A percentile compares a stretch with the other conserved stretches of the same genome.
These are phyloP conservation scores for Mandrillus leucophaeus DNA, from an alignment of 2,113 vertebrate species.

Conservation along the genomic window DNA sequence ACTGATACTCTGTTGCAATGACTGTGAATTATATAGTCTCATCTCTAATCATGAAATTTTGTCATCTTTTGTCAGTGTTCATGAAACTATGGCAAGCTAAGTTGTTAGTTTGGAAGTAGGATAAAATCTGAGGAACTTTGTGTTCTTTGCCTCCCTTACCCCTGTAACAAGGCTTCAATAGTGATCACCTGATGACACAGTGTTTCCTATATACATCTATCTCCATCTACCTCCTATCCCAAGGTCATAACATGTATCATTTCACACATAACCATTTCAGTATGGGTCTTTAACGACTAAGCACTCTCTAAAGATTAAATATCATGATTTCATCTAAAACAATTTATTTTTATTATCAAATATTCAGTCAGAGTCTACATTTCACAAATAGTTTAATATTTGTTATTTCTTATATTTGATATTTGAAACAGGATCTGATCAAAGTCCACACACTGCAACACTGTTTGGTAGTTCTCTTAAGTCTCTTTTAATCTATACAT, in stretches of 20 bases:
- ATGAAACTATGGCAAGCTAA: background rate
- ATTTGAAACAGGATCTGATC: background rate
- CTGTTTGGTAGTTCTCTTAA: background rate
- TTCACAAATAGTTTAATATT: background rate
- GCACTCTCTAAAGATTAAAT: background rate
- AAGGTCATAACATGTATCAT: background rate
- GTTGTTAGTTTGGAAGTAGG: background rate
- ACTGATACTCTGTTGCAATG: background rate
- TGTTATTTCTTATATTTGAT: background rate
- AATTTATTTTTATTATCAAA: background rate
- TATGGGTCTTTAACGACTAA: background rate
- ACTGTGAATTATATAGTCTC: background rate
- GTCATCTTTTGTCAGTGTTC: background rate
- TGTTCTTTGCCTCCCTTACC: background rate
- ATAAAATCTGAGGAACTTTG: background rate
- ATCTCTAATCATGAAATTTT: background rate
- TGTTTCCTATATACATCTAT: background rate
- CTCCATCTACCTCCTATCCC: background rate
- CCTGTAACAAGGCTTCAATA: background rate
- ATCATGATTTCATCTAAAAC: background rate
- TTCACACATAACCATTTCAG: background rate
- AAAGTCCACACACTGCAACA: too few relatives aligned
- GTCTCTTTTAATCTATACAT: background rate
- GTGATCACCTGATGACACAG: background rate
- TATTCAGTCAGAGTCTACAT: background rate